These are phyloP conservation scores for Scrobipalpa atriplicella DNA, from an alignment of 2,888 invertebrate genomes.

Conservation along the genomic window DNA sequence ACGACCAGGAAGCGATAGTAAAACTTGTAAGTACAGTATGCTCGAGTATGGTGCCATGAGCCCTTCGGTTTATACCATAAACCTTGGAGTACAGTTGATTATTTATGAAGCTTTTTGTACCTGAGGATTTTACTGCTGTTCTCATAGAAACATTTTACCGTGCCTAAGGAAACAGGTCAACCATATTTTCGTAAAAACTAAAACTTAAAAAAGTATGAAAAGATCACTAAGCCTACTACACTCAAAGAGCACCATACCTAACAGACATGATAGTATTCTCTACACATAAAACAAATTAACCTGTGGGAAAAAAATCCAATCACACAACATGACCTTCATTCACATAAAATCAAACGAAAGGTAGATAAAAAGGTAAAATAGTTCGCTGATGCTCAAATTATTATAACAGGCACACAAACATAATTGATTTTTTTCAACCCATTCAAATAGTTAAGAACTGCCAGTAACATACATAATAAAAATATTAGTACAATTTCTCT, in stretches of 20 bases:
- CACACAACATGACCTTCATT: no score
- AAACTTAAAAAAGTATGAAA: no score
- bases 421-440: conserved; percentile 13
- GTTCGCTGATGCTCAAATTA: not conserved
- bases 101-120: conserved; percentile 20
- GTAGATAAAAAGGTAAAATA: no score
- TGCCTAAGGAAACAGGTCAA: not conserved
- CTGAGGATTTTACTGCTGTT: conserved; percentile 10
- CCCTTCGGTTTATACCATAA: conserved; percentile 18
- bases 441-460: not conserved
- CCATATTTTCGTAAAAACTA: no score
- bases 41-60: conserved; percentile 5
- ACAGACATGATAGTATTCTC: no score
- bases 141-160: not conserved
- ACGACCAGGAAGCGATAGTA: conserved; percentile 25
- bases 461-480: conserved; percentile 2
- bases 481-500: not conserved
- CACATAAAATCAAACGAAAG: not conserved
- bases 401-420: not conserved
- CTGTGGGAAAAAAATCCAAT: no score
- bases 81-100: conserved; percentile 20
- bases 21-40: conserved; percentile 22
- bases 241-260: no score
- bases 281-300: no score
- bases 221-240: no score